phyloP scores from a whole-genome alignment of 2,888 invertebrate genomes.

The Cyclophora punctaria region DNA sequence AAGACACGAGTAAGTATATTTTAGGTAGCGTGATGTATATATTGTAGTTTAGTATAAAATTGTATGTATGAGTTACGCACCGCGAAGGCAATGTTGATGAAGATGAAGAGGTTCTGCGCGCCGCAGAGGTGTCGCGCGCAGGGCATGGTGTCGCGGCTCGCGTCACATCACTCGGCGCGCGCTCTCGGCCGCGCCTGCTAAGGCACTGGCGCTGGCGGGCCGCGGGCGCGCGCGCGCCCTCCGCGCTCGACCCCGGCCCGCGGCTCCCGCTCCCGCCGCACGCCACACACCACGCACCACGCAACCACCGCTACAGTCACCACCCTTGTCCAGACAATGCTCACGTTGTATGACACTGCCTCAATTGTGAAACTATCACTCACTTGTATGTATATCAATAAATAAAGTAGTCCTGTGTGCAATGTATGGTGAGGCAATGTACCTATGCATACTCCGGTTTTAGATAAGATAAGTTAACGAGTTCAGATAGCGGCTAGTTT shows the following conservation, averaged over 20 bases:
- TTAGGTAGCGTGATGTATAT: neutral
- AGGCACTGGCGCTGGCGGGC: conserved; percentile 43
- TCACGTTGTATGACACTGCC: too few relatives aligned
- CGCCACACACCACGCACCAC: neutral
- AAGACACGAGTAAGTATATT: neutral
- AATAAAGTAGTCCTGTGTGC: too few relatives aligned
- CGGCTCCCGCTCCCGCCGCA: conserved; percentile 4
- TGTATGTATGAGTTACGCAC: conserved; percentile 31
- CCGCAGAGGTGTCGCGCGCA: conserved; percentile 53
- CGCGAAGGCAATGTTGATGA: conserved; percentile 69
- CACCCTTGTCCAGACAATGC: too few relatives aligned
- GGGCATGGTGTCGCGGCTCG: conserved; percentile 32
- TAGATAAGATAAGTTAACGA: too few relatives aligned
- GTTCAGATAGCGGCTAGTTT: too few relatives aligned
- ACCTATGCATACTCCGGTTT: too few relatives aligned
- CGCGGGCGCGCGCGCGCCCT: conserved; percentile 3
- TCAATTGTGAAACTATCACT: too few relatives aligned
- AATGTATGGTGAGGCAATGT: too few relatives aligned
- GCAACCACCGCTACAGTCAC: too few relatives aligned
- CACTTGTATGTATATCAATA: too few relatives aligned
- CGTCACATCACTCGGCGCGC: conserved; percentile 12
- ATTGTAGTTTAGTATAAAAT: neutral
- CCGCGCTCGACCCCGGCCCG: conserved; percentile 5
- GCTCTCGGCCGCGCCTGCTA: conserved; percentile 40
- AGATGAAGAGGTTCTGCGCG: conserved; percentile 61